Conservation (phyloP, 2,888 invertebrate species). For the Thyatira batis region DNA sequence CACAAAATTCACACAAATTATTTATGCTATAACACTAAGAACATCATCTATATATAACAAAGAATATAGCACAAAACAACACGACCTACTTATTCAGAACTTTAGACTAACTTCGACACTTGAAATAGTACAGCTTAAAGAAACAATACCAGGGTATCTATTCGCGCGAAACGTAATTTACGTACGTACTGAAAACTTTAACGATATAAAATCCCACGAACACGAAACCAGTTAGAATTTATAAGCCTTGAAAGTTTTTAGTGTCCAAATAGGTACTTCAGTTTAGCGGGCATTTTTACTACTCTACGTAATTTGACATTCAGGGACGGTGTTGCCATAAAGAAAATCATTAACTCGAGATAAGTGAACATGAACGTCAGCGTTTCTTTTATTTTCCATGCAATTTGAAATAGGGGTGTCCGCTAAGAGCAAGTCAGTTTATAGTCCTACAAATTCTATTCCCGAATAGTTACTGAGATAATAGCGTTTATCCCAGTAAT, state of each 20-base stretch:
- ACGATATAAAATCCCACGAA: not conserved
- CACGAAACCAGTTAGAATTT: not conserved
- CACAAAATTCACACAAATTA: too few relatives aligned
- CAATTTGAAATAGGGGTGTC: too few relatives aligned
- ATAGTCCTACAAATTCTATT: too few relatives aligned
- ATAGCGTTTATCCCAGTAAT: too few relatives aligned
- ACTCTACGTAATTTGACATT: not conserved
- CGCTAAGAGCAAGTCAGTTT: too few relatives aligned
- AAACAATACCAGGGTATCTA: not conserved
- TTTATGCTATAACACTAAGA: too few relatives aligned
- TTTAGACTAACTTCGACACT: not conserved
- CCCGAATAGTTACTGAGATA: too few relatives aligned
- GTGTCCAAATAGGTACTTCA: not conserved
- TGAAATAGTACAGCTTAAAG: not conserved
- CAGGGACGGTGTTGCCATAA: not conserved
- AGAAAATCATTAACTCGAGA: constrained; percentile 1
- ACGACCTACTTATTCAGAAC: not conserved
- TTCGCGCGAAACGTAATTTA: not conserved
- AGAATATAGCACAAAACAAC: not conserved
- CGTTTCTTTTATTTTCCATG: not conserved
- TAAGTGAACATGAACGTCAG: not conserved
- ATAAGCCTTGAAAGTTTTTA: constrained; percentile 1
- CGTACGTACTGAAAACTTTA: not conserved
- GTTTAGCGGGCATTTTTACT: not conserved
- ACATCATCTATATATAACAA: too few relatives aligned